Evolutionary conservation across 2,888 invertebrate genomes (phyloP).

Genomic region (Spatulosminthurus flaviceps): DNA sequence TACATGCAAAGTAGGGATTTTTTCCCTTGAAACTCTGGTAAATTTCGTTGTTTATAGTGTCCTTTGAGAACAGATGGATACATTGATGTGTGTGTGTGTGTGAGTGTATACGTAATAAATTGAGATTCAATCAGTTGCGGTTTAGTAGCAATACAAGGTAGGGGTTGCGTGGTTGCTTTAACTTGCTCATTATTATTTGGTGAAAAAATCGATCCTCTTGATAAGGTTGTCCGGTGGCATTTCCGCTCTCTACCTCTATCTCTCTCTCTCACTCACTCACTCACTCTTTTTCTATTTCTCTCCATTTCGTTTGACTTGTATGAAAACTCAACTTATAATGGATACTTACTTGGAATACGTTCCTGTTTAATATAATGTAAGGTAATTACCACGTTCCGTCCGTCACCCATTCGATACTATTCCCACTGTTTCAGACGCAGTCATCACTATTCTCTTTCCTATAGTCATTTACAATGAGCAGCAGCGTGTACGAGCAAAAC

Average conservation of each 20-base stretch:
- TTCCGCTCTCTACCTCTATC: constrained; percentile 35
- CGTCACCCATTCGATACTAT: constrained; percentile 45
- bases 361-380: background rate
- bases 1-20: too few species aligned
- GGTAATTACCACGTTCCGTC: constrained; percentile 49
- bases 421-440: constrained; percentile 32
- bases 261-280: background rate
- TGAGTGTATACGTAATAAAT: constrained; percentile 16
- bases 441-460: constrained; percentile 31
- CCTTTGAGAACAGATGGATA: background rate
- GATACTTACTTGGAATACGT: constrained; percentile 11
- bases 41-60: too few species aligned
- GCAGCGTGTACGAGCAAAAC: too few species aligned
- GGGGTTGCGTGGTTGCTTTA: constrained; percentile 47
- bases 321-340: background rate
- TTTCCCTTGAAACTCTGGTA: too few species aligned
- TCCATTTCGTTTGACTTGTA: background rate
- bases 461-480: background rate
- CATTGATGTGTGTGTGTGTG: constrained; percentile 4
- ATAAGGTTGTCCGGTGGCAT: constrained; percentile 51
- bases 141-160: constrained; percentile 34
- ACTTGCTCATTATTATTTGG: constrained; percentile 51
- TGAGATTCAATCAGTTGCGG: constrained; percentile 48
- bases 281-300: background rate
- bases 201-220: constrained; percentile 50